Evolutionary conservation across 2,888 invertebrate species (phyloP), one percentile per base, ranked within the genome.

Genomic region (Philereme vetulata): DNA sequence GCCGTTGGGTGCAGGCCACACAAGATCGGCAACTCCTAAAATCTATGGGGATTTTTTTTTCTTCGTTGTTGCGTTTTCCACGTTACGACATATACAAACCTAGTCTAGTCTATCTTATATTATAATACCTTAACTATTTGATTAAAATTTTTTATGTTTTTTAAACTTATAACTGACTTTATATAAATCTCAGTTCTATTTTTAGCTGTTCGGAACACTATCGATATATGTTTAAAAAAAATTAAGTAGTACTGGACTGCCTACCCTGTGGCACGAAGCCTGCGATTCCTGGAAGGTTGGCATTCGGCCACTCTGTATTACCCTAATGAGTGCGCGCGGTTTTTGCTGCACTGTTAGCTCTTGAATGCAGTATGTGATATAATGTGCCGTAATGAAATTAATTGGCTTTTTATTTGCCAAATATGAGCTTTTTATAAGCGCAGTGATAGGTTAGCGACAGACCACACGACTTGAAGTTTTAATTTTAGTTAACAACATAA

Each of bases 241-340:
- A 7, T 33, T 47, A 9, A 9, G 9, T 35, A 0, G 4, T 58
- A 48, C 58, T 52, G 52, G 4, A 44, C 8, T 4, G 4, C 6
- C 4, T 64, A 52, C 59, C 60, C 76, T 80, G 72, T 74, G 72
- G 7, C 60, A 56, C 49, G 44, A 56, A 60, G 42, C 64, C 57
- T 64, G 64, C 65, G 66, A 64, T 88, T 88, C 86, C 72, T 64
- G 76, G 88, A 86, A 86, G 70, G 72, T 66, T 74, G 78, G 80
- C 73, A 76, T 76, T 78, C 76, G 81, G 77, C 81, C 80, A 86
- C 57, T 56, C 84, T 84, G 84, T 84, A 84, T 85, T 84, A 83
- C 79, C 81, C 80, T 88, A 89, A 90, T 88, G 89, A 88, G 83
- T 71, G 64, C 5, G 7, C 72, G 6, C 66, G 32, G 64, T 66